A percentile compares a stretch with the other conserved stretches of the same genome.
These are phyloP conservation scores for Mythimna pallens DNA, from an alignment of 2,888 invertebrate genomes.

Conservation along the genomic window DNA sequence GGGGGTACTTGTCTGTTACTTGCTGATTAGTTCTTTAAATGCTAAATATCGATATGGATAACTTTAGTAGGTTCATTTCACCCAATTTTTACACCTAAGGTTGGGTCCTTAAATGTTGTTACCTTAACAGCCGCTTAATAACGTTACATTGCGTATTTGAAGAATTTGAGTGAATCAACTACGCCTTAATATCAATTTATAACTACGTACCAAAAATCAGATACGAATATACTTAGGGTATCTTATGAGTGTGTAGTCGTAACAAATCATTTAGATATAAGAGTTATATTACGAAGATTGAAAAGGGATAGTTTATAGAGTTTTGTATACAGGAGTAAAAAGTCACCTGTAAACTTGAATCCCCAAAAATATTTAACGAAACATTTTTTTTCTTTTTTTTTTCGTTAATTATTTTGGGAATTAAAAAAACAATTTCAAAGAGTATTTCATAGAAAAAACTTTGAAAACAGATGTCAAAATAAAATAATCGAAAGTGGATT, in stretches of 20 bases:
- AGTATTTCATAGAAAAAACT: neutral
- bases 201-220: conserved; percentile 55
- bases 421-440: neutral
- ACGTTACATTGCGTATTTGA: conserved; percentile 36
- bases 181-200: conserved; percentile 45
- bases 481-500: neutral
- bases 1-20: conserved; percentile 23
- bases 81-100: conserved; percentile 18
- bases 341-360: neutral
- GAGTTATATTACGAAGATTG: conserved; percentile 31
- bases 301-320: conserved; percentile 20
- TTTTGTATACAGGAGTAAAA: conserved; percentile 8
- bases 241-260: conserved; percentile 40
- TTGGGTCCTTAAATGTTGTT: conserved; percentile 13
- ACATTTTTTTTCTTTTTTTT: neutral
- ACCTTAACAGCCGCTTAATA: conserved; percentile 13
- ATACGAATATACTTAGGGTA: conserved; percentile 52
- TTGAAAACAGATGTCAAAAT: conserved; percentile 6
- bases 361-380: conserved; percentile 10
- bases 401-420: neutral
- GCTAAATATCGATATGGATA: conserved; percentile 57
- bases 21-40: conserved; percentile 38
- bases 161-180: conserved; percentile 43
- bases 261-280: conserved; percentile 46
- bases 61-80: conserved; percentile 37